These are phyloP conservation scores for Enteromius anoplus DNA, from an alignment of 2,797 vertebrate genomes.

Conservation along the genomic window DNA sequence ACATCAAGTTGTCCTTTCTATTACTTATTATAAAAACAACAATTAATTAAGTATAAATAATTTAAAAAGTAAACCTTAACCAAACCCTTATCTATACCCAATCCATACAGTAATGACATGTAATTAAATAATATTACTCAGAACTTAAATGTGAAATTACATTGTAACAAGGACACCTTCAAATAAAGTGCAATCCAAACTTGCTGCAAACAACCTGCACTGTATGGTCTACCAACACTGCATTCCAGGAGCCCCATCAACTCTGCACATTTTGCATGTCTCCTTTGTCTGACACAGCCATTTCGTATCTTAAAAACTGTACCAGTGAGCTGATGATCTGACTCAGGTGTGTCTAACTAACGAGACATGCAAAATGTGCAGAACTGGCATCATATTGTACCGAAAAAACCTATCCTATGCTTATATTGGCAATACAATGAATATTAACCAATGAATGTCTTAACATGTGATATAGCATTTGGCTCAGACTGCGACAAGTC, in stretches of 20 bases:
- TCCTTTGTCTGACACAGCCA: background rate
- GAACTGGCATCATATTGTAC: background rate
- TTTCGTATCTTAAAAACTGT: background rate
- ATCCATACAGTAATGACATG: no score
- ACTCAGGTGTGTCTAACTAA: background rate
- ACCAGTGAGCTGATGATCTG: background rate
- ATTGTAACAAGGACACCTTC: no score
- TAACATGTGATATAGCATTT: slow-evolving; percentile 48
- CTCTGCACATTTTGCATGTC: background rate
- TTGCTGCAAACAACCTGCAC: background rate
- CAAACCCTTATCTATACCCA: no score
- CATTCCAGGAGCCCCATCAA: background rate
- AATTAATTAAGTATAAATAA: no score
- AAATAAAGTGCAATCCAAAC: background rate
- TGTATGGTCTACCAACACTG: background rate
- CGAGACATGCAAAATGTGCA: background rate
- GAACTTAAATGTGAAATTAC: no score
- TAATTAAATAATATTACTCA: no score
- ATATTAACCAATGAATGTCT: slow-evolving; percentile 49
- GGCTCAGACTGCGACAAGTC: slow-evolving; percentile 44
- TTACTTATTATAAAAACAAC: no score
- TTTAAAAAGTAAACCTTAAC: no score
- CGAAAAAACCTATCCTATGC: background rate
- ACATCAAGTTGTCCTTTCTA: background rate
- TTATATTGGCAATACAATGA: slow-evolving; percentile 43